phyloP scores from a whole-genome alignment of 2,113 vertebrate genomes.

The Indicator maculatus region DNA sequence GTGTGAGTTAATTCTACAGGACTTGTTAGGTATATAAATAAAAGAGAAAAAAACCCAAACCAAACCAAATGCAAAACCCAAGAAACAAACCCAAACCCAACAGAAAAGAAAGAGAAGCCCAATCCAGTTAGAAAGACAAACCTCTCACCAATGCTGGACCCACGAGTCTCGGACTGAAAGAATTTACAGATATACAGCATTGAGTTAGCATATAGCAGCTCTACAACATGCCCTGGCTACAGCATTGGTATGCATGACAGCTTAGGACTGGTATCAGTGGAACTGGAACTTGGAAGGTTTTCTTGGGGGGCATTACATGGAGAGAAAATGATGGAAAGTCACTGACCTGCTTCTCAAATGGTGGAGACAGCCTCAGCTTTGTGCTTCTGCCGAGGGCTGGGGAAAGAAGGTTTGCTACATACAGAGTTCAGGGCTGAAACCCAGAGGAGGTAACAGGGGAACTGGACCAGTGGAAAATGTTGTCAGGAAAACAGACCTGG shows the following conservation, averaged over 20 bases:
- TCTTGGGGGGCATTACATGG: not conserved
- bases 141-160: slow-evolving; percentile 55
- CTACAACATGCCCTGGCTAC: slow-evolving; percentile 68
- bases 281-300: slow-evolving; percentile 33
- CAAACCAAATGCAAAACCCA: not conserved
- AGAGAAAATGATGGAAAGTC: not conserved
- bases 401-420: not conserved
- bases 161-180: slow-evolving; percentile 37
- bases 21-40: not conserved
- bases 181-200: slow-evolving; percentile 65
- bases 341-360: not conserved
- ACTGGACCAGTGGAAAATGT: not conserved
- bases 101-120: not conserved
- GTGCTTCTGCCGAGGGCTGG: slow-evolving; percentile 17
- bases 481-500: not conserved
- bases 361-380: not conserved
- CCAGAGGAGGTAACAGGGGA: not conserved
- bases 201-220: slow-evolving; percentile 63
- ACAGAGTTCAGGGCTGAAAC: not conserved
- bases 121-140: not conserved
- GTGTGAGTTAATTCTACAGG: not conserved
- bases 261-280: slow-evolving; percentile 7
- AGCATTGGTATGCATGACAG: slow-evolving; percentile 63
- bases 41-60: not conserved
- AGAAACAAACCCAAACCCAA: not conserved